A percentile compares a stretch with the other conserved stretches of the same genome.
phyloP scores from a whole-genome alignment of 2,113 vertebrate species.

The Heloderma charlesbogerti region DNA sequence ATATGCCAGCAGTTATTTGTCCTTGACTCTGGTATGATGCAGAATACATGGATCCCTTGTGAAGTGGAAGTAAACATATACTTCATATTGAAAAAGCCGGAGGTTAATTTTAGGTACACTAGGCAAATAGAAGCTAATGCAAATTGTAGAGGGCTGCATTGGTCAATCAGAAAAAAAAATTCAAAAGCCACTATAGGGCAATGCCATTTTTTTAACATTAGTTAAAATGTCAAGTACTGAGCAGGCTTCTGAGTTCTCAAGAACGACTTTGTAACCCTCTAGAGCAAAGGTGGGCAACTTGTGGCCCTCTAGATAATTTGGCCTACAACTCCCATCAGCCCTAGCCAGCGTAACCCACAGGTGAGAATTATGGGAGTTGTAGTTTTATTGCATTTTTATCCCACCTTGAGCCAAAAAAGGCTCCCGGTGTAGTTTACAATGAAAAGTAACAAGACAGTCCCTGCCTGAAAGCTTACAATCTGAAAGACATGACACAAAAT shows the following conservation, averaged over 20 bases:
- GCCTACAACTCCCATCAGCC: too few species aligned
- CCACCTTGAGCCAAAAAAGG: too few species aligned
- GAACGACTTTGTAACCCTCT: neutral
- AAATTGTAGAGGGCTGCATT: neutral
- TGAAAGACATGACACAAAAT: too few species aligned
- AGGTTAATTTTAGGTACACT: neutral
- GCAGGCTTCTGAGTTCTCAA: neutral
- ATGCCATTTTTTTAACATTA: neutral
- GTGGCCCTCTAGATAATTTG: neutral
- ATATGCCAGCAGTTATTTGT: neutral
- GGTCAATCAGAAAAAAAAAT: too few species aligned
- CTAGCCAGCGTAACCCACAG: too few species aligned
- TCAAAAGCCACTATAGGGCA: neutral
- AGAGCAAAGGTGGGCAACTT: neutral
- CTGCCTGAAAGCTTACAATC: too few species aligned
- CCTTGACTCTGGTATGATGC: neutral
- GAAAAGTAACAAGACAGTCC: too few species aligned
- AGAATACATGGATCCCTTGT: neutral
- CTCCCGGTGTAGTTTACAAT: too few species aligned
- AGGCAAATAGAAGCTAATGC: neutral
- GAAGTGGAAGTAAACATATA: neutral
- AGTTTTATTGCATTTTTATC: too few species aligned
- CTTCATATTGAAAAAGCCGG: neutral
- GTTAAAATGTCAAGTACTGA: neutral
- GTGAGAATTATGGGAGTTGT: too few species aligned